phyloP scores from a whole-genome alignment of 2,797 vertebrate genomes.

The Typhlichthys eigenmanni region DNA sequence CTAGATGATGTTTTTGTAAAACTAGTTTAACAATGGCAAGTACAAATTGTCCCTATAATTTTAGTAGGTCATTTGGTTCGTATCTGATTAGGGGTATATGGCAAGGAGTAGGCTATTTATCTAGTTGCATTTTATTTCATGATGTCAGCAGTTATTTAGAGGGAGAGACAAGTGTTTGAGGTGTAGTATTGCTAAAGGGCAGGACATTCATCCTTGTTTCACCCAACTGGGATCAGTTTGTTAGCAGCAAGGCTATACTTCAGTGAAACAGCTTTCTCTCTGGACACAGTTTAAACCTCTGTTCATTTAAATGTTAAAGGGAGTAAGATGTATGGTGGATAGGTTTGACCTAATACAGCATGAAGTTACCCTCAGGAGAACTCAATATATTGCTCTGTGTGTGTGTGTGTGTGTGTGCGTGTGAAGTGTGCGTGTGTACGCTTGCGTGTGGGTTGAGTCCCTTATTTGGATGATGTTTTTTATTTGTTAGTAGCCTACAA shows the following conservation, averaged over 20 bases:
- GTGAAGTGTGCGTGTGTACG: neutral
- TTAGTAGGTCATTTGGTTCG: constrained; percentile 36
- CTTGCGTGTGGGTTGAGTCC: neutral
- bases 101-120: constrained; percentile 20
- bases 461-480: no score
- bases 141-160: constrained; percentile 26
- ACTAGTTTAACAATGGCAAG: no score
- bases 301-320: constrained; percentile 38
- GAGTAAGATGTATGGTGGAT: constrained; percentile 38
- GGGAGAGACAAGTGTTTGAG: neutral
- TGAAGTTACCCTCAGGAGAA: constrained; percentile 49
- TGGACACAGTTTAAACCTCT: constrained; percentile 30
- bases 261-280: constrained; percentile 24
- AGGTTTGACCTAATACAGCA: constrained; percentile 45
- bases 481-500: no score
- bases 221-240: constrained; percentile 22
- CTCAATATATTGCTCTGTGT: constrained; percentile 40
- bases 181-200: constrained; percentile 16
- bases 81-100: constrained; percentile 35
- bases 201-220: constrained; percentile 22
- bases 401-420: constrained; percentile 7
- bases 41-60: no score
- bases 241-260: constrained; percentile 14
- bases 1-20: no score
- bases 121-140: constrained; percentile 16